Evolutionary conservation across 2,797 vertebrate genomes (phyloP), one percentile per base, ranked within the genome.

Genomic region (Lates japonicus): DNA sequence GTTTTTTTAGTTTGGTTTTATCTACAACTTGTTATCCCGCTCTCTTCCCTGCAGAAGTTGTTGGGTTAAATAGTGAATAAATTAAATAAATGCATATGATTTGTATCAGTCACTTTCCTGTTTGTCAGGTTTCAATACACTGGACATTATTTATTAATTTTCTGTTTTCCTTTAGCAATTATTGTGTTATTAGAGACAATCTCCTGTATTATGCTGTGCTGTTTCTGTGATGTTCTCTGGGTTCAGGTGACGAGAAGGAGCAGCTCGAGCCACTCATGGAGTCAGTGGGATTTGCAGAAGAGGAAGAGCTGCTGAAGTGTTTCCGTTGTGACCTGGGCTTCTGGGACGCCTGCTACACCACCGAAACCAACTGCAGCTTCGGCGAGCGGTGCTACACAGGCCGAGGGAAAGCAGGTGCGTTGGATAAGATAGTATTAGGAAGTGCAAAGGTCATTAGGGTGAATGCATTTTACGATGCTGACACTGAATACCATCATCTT

Each of bases 281-380:
- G 7, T 60, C 72, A 2, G 64, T 51, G 22, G 72, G 4, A 33
- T 59, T 69, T 11, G 76, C 69, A 35, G 54, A 78, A n/a, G 81
- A 85, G 25, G 68, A 83, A 61, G 58, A 77, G 60, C 9, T 37
- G 46, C 84, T 95, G 72, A 61, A 90, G 88, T 95, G 94, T 88
- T 93, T 94, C 78, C 86, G 86, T 2, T 95, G 95, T 78, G 94
- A 95, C 67, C 80, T 95, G 66, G 94, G 94, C 70, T 93, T 95
- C 83, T 95, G 93, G 93, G 92, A 95, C 11, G 61, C 82, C 52
- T 95, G 95, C 71, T 90, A 87, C 60, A 95, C 92, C 37, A 94
- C 92, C 0, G 49, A 82, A 73, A 93, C 83, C 35, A 91, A 84
- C 70, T 95, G 95, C 83, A 91, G 85, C 68, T 25, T 14, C 0